Evolutionary conservation across 1,140 invertebrate species (phyloP).

Genomic region (Dysdera silvatica): DNA sequence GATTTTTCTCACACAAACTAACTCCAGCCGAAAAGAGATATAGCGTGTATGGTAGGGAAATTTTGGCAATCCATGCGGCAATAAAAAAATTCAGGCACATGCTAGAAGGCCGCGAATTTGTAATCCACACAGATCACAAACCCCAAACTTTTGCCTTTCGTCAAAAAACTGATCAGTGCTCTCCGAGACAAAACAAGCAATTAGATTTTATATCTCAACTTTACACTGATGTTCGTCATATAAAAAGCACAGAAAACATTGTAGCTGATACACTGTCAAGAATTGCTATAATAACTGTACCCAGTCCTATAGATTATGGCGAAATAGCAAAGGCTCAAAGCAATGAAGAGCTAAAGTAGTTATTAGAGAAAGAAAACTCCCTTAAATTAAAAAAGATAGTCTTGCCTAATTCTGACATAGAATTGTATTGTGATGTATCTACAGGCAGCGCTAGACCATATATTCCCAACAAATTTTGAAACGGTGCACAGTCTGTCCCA

Average conservation of each 20-base stretch:
- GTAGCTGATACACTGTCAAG: constrained; percentile 20
- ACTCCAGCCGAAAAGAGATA: constrained; percentile 16
- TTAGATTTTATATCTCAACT: constrained; percentile 43
- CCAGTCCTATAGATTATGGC: not conserved
- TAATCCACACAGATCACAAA: constrained; percentile 37
- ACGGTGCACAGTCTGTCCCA: constrained; percentile 13
- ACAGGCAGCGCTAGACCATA: not conserved
- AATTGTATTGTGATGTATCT: constrained; percentile 13
- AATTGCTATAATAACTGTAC: not conserved
- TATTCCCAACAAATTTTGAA: constrained; percentile 2
- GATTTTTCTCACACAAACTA: constrained; percentile 30
- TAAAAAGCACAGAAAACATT: constrained; percentile 40
- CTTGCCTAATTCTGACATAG: not conserved
- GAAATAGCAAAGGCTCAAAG: constrained; percentile 7
- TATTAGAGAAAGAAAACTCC: not conserved
- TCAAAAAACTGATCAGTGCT: constrained; percentile 21
- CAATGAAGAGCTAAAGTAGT: not conserved
- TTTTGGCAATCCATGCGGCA: constrained; percentile 34
- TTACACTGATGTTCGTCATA: constrained; percentile 39
- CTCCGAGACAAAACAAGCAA: constrained; percentile 35
- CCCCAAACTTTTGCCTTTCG: constrained; percentile 34
- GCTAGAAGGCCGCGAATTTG: constrained; percentile 37
- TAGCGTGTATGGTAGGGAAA: constrained; percentile 34
- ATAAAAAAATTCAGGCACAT: constrained; percentile 37
- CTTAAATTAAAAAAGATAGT: not conserved